Evolutionary conservation across 2,888 invertebrate genomes (phyloP), one percentile per base, ranked within the genome.

Genomic region (Caenorhabditis afra): DNA sequence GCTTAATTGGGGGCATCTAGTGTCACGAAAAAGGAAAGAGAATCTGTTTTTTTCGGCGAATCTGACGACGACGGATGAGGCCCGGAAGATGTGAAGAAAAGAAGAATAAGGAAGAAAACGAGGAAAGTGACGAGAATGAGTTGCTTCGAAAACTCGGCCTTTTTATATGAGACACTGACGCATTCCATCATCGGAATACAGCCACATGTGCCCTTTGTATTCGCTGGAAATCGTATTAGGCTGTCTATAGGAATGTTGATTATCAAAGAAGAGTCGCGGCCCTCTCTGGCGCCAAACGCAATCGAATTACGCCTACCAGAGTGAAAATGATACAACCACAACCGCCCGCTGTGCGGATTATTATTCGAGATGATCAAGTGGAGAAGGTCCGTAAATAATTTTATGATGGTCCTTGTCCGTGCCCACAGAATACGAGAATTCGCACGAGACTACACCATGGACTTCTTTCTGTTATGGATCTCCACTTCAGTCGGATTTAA

Each of bases 171-270:
- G 64, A 57, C 50, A 58, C 49, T 64, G 64, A 73, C 73, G 73
- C 57, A 66, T 66, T 41, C 37, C 23, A 49, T 53, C 74, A 53
- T 66, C 20, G 14, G 0, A 7, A 55, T 53, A 62, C 22, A 16
- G 61, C 76, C 76, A 76, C 52, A 76, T 76, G 76, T 68, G 68
- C 20, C 76, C 76, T 76, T 76, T 76, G 76, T 76, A 57, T 76
- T 76, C 41, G 23, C 22, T 8, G 10, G 4, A 73, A 73, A 73
- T 65, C 44, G 11, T 45, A 74, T 74, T 66, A 66, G 53, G 23
- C 37, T 5, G 39, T 66, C 66, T 74, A 74, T 61, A 66, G 61
- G 52, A 61, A 66, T 66, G 58, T 53, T 66, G 59, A 66, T 74
- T 74, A 66, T 74, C 66, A 66, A 74, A 66, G 59, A 61, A 74